phyloP scores from a whole-genome alignment of 2,797 vertebrate species.

The Phrynocephalus forsythii region DNA sequence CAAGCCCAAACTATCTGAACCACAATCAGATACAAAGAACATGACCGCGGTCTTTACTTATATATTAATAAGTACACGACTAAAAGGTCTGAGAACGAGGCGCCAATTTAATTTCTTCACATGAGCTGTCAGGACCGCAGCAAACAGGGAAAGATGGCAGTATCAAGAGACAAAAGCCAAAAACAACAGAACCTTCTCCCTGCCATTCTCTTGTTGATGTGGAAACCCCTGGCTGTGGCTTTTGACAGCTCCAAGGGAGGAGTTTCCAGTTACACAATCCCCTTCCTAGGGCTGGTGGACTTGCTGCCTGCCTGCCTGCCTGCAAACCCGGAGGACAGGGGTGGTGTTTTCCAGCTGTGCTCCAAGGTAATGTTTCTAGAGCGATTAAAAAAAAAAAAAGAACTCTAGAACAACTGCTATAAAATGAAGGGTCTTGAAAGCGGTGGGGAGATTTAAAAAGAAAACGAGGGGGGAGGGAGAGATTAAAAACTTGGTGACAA shows the following conservation, averaged over 20 bases:
- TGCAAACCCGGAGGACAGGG: not conserved
- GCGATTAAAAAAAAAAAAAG: not conserved
- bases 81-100: not conserved
- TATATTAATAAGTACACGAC: not conserved
- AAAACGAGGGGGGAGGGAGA: not conserved
- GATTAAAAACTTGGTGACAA: not conserved
- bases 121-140: not conserved
- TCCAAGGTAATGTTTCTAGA: not conserved
- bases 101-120: conserved; percentile 21
- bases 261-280: conserved; percentile 41
- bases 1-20: conserved; percentile 3
- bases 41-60: not conserved
- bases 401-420: not conserved
- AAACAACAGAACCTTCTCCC: conserved; percentile 6
- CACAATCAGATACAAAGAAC: not conserved
- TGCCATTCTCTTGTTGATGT: conserved; percentile 21
- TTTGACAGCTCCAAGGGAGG: conserved; percentile 66
- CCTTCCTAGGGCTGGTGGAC: conserved; percentile 19
- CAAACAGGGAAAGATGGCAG: conserved; percentile 17
- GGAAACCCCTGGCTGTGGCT: conserved; percentile 47
- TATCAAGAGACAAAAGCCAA: conserved; percentile 27
- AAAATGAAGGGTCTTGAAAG: not conserved
- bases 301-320: not conserved
- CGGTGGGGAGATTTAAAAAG: no score
- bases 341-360: not conserved